Evolutionary conservation across 1,140 invertebrate genomes (phyloP), one percentile per base, ranked within the genome.

Genomic region (Papilio polyxenes): DNA sequence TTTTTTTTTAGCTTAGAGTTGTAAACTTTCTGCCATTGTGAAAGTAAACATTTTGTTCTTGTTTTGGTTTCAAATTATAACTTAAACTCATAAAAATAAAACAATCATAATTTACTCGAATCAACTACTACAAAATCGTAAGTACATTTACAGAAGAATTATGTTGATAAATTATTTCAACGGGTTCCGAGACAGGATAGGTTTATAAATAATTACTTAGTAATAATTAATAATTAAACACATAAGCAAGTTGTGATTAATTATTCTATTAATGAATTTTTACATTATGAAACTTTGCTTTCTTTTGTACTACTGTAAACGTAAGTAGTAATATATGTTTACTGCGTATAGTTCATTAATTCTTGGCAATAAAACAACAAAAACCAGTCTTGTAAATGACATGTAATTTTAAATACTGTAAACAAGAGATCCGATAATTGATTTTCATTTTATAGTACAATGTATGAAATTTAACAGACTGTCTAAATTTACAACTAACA

Each of bases 341-440:
- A 59, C 56, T 7, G 56, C 56, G 9, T 59, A 20, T 20, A 8
- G 56, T 59, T 59, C n/a, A 59, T 65, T 65, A 31, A 11, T 65
- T 31, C 23, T 65, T 72, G 11, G n/a, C 2, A 91, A 89, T 89
- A 86, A 91, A 91, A 90, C 89, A 77, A 89, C 83, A 76, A 78
- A 83, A 86, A 88, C 91, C 90, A 92, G 89, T 92, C 92, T 92
- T 93, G 91, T 91, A 92, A 94, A 94, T 93, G 90, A 93, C 90
- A 89, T 94, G 90, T 94, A 94, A 92, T 93, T 93, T 93, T 91
- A 91, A 94, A 94, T 93, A 93, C 91, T 94, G 92, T 92, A 93
- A 93, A 94, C 92, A 92, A 93, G 92, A 94, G 92, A 93, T 94
- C 92, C 89, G 86, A 91, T 87, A 90, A 89, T 88, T 83, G 91